Base-by-base conservation (phyloP, 2,797 vertebrate genomes). In the Sebastes hubbsi region DNA sequence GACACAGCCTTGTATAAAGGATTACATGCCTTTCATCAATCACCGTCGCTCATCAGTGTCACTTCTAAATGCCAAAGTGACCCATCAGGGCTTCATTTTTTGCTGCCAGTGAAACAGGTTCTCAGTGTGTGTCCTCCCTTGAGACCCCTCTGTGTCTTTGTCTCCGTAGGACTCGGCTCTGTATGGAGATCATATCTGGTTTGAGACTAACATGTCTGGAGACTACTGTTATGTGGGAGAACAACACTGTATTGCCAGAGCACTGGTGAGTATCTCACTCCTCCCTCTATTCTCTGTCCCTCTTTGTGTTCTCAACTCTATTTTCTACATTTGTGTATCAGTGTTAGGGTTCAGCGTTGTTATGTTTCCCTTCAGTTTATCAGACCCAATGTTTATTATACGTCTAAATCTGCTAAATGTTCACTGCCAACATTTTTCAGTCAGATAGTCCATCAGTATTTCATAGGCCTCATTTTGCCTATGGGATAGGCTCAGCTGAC, bases 181-280 rank as follows among this genome's bases (percentile, higher is more conserved):
- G 10, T 97, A 97, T 62, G 98, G 97, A 81, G 97, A 99, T 70
- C 98, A 99, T 83, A 96, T 99, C 94, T 99, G 98, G 97, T 98
- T 97, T 62, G 98, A 99, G 94, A 97, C 97, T 9, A 98, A 94
- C 12, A 97, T 96, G 56, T 99, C 98, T 1, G 97, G 98, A 78
- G 98, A 99, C 89, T 97, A 96, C 92, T 99, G 98, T 93, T 99
- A 99, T 0, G 97, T 98, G 0, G 98, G 98, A 75, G 98, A 99
- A 72, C 97, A 99, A 81, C 96, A 97, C 93, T 99, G 98, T 75
- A 92, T 97, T n/a, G 97, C 98, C 36, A 98, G 96, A 91, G 94
- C 97, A 69, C 94, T 97, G 97, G 98, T 99, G 85, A 94, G 96
- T 95, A 54, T 30, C 34, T 13, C 22, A n/a, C 4, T 32, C 5